A percentile compares a stretch with the other conserved stretches of the same genome.
These are phyloP conservation scores for Holacanthella duospinosa DNA, from an alignment of 2,888 invertebrate species.

Conservation along the genomic window DNA sequence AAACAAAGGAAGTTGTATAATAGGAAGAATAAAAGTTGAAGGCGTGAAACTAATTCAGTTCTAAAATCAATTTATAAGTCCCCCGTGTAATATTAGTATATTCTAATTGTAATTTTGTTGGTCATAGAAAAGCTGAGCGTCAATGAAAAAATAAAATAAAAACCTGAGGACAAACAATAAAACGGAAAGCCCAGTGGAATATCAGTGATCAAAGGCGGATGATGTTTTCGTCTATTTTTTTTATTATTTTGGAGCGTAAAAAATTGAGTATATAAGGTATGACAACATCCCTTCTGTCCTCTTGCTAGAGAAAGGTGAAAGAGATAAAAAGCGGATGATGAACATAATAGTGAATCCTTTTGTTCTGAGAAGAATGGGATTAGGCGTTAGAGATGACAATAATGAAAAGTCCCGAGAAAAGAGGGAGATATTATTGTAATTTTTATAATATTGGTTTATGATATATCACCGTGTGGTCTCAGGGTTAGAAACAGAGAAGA, in stretches of 20 bases:
- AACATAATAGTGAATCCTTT: slow-evolving; percentile 19
- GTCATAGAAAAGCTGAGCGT: neutral
- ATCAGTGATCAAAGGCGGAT: neutral
- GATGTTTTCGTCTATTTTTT: neutral
- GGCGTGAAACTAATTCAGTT: neutral
- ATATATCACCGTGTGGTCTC: slow-evolving; percentile 13
- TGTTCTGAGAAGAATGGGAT: slow-evolving; percentile 20
- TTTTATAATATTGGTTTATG: slow-evolving; percentile 9
- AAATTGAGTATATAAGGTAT: slow-evolving; percentile 4
- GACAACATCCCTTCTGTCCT: neutral
- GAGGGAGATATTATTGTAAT: neutral
- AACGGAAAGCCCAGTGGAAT: neutral
- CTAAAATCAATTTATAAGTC: neutral
- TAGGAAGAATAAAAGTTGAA: no score
- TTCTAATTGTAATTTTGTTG: neutral
- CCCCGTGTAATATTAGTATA: neutral
- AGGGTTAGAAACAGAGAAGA: neutral
- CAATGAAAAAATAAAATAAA: neutral
- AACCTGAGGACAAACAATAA: no score
- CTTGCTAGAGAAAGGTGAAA: neutral
- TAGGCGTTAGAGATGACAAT: slow-evolving; percentile 28
- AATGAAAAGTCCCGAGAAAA: no score
- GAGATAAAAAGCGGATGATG: neutral
- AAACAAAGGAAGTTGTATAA: no score
- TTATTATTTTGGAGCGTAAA: slow-evolving; percentile 4